phyloP scores from a whole-genome alignment of 2,888 invertebrate genomes.

The Leucozona laternaria region DNA sequence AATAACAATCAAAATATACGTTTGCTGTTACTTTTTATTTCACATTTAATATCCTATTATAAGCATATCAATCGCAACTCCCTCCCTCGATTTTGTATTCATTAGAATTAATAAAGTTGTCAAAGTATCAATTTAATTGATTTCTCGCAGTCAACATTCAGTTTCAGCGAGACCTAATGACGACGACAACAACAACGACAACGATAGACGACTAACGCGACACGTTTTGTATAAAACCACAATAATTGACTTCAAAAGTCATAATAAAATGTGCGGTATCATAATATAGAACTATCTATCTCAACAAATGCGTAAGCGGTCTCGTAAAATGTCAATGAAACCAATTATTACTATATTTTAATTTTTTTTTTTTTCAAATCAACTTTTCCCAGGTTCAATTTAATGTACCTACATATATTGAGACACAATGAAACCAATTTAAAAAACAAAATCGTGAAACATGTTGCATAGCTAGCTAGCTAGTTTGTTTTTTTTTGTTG shows the following conservation, averaged over 20 bases:
- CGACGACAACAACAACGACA: not conserved
- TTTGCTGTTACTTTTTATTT: too few relatives aligned
- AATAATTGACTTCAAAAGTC: conserved; percentile 72
- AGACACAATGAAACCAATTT: conserved; percentile 49
- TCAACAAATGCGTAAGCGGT: conserved; percentile 65
- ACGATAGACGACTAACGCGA: too few relatives aligned
- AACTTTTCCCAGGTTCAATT: conserved; percentile 46
- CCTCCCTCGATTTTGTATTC: conserved; percentile 1
- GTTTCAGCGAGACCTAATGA: conserved; percentile 34
- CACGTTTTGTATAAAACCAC: conserved; percentile 27
- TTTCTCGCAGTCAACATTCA: conserved; percentile 53
- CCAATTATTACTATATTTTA: conserved; percentile 63
- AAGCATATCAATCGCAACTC: not conserved
- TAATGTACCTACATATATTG: too few relatives aligned
- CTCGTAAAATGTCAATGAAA: conserved; percentile 67
- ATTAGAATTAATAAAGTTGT: conserved; percentile 69
- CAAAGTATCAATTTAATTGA: conserved; percentile 74
- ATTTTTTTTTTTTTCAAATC: conserved; percentile 25
- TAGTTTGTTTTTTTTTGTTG: too few relatives aligned
- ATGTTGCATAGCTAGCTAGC: conserved; percentile 5
- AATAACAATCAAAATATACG: not conserved
- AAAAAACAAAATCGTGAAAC: conserved; percentile 27
- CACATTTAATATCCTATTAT: not conserved
- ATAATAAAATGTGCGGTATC: conserved; percentile 34
- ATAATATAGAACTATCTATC: conserved; percentile 16